Evolutionary conservation across 2,888 invertebrate species (phyloP).

Genomic region (Pandemis corylana): DNA sequence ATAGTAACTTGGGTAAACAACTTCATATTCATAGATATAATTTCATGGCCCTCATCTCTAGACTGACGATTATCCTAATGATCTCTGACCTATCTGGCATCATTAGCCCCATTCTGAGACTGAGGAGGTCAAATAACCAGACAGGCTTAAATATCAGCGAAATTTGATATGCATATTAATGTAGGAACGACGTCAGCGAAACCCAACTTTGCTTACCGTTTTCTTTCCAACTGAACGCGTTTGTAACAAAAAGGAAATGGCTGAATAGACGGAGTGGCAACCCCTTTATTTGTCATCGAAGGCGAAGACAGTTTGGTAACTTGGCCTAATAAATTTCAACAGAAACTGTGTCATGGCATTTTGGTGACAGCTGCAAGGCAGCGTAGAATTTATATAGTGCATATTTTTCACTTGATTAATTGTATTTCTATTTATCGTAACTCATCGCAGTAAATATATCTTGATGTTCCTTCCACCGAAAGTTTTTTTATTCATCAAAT

Average conservation of each 20-base stretch:
- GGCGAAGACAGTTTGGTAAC: constrained; percentile 4
- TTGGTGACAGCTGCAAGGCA: background rate
- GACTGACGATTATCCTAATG: constrained; percentile 35
- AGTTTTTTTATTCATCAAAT: no score
- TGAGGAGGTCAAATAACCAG: constrained; percentile 13
- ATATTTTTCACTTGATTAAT: no score
- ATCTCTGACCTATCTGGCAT: constrained; percentile 31
- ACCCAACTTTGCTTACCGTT: constrained; percentile 21
- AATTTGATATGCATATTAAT: constrained; percentile 29
- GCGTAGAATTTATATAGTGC: background rate
- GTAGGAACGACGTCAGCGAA: constrained; percentile 24
- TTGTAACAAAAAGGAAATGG: constrained; percentile 25
- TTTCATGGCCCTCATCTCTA: constrained; percentile 27
- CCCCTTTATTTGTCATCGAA: constrained; percentile 26
- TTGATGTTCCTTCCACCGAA: no score
- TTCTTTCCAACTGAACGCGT: constrained; percentile 6
- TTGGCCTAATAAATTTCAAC: constrained; percentile 8
- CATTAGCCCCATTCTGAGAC: constrained; percentile 22
- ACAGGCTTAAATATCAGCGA: constrained; percentile 10
- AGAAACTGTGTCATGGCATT: background rate
- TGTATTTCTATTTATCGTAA: no score
- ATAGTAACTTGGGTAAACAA: background rate
- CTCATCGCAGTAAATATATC: no score
- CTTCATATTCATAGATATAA: constrained; percentile 5
- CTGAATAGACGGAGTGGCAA: constrained; percentile 21